These are phyloP conservation scores for Hydrotaea cyrtoneurina DNA, from an alignment of 2,888 invertebrate species.

Conservation along the genomic window DNA sequence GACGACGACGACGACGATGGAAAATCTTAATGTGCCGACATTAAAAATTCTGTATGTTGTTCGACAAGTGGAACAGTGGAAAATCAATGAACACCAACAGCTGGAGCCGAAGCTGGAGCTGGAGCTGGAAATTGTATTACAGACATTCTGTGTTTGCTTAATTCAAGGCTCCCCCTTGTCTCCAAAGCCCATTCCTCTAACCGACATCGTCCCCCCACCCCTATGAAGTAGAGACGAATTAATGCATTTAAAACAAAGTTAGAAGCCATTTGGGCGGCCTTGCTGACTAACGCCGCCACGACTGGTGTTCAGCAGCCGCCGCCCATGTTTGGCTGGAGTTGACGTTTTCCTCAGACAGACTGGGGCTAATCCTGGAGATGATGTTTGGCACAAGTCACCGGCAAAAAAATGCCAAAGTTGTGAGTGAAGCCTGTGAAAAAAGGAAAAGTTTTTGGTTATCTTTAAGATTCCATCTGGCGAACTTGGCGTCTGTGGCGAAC, in stretches of 20 bases:
- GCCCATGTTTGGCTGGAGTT: neutral
- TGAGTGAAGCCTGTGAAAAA: neutral
- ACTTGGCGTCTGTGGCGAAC: neutral
- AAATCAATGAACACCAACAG: constrained; percentile 61
- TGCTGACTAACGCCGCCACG: constrained; percentile 50
- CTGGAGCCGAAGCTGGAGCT: constrained; percentile 56
- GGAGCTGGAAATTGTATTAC: constrained; percentile 46
- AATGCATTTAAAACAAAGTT: constrained; percentile 68
- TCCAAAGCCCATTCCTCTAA: neutral
- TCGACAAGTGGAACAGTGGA: constrained; percentile 58
- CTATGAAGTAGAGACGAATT: constrained; percentile 52
- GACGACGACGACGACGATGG: constrained; percentile 5
- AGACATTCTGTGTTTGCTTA: constrained; percentile 30
- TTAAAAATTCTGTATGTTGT: constrained; percentile 59
- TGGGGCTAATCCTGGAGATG: neutral
- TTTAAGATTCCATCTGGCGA: neutral
- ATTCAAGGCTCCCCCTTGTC: neutral
- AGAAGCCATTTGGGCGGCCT: constrained; percentile 67
- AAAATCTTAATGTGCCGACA: constrained; percentile 49
- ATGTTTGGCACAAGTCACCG: constrained; percentile 4
- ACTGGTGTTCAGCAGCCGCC: neutral
- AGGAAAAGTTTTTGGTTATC: neutral
- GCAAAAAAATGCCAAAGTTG: neutral
- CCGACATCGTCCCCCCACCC: constrained; percentile 16
- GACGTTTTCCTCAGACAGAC: no score